Base-by-base conservation (phyloP, 2,888 invertebrate species). In the Oscheius sp. region DNA sequence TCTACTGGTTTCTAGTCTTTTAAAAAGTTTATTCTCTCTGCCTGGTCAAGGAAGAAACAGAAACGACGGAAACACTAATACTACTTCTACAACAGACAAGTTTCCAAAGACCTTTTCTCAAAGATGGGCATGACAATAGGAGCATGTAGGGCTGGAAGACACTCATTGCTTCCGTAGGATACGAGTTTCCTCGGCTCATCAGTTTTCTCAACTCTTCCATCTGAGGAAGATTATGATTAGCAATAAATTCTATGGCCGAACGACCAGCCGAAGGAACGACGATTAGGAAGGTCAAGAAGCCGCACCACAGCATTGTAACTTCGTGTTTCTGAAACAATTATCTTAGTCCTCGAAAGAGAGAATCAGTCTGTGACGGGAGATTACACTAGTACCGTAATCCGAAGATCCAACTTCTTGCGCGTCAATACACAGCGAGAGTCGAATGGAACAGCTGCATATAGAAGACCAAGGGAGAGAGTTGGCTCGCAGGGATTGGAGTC, bases 131-230 rank as follows among this genome's bases (percentile, higher is more conserved):
- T 0, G 58, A 58, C 29, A 58, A 32, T 7, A 58, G 58, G 29
- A 58, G 58, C 58, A 58, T 58, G 29, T 32, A 58, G 4, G 58
- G 58, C 32, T 58, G 58, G 33, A 58, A 58, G 33, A 58, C 58
- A 5, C 32, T 33, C 58, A 58, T 58, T 33, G 58, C 58, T 58
- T 58, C 58, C 11, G 58, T 58, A 4, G 58, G 58, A 58, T 32
- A 32, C 3, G 58, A 58, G 58, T 58, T 58, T 2, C 29, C 58
- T 3, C 58, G 58, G 1, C 58, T 58, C 29, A 58, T 32, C 11
- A 58, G 33, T 58, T 33, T 29, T 32, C 58, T 2, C 1, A 58
- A 32, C 5, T 58, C 58, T 29, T 58, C 58, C 58, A n/a, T 4
- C 29, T 58, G n/a, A 7, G 42, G 42, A 42, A 42, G 42, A 33